Evolutionary conservation across 2,797 vertebrate species (phyloP), one percentile per base, ranked within the genome.

Genomic region (Luscinia luscinia): DNA sequence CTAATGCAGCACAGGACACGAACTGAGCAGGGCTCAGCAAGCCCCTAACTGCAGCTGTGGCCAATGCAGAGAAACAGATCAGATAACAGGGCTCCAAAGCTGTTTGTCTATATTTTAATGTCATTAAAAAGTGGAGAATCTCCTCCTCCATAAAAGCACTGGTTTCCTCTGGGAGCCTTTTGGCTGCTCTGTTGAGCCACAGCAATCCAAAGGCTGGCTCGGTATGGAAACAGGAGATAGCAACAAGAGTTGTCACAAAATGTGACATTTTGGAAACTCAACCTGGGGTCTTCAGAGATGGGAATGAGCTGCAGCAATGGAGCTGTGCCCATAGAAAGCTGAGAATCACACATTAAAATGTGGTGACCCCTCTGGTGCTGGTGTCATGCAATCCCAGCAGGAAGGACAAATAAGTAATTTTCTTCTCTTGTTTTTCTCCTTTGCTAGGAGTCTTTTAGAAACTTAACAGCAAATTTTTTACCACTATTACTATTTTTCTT

Each of bases 101-200:
- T 72, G 61, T 87, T 68, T 40, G 28, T 64, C 64, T 83, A 3
- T 54, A 46, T 55, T 93, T 91, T 64, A 83, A 62, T 11, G 36
- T 55, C 73, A 78, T 81, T 91, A 73, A 75, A 81, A 90, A 72
- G 76, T 34, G 28, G 58, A 66, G 55, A 68, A 90, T 75, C 76
- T 81, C 55, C 74, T 90, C 58, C 20, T 58, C 51, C 32, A 48
- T 30, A 78, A 83, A 91, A 75, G 76, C 69, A 84, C 0, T 1
- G 4, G 11, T n/a, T 87, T 73, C 76, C 69, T 75, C n/a, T 4
- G 9, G 66, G 46, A 91, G 40, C 30, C 43, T 87, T 85, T 38
- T 46, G 61, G 87, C 49, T 93, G 70, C 43, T 3, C 13, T 8
- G 1, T 16, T 58, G 66, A 94, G 61, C 58, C 66, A 52, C 8